These are phyloP conservation scores for Pristionchus japonicus DNA, from an alignment of 2,888 invertebrate species.

Conservation along the genomic window DNA sequence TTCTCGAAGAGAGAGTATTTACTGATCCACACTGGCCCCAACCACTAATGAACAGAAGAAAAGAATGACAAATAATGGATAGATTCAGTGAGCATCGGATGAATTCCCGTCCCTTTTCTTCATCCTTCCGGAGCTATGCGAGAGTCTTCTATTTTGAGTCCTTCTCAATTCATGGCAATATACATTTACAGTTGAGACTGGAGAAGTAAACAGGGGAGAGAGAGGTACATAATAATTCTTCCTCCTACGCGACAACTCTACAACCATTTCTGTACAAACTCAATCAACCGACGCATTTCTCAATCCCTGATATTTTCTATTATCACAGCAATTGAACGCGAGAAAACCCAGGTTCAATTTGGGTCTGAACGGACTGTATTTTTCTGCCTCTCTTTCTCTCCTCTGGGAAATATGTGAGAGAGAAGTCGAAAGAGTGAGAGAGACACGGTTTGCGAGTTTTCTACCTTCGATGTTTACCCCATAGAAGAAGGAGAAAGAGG, in stretches of 20 bases:
- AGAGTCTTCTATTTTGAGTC: background rate
- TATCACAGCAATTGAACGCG: background rate
- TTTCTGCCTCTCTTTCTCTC: constrained; percentile 8
- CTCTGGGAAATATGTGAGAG: constrained; percentile 39
- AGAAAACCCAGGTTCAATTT: constrained; percentile 2
- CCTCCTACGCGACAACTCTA: background rate
- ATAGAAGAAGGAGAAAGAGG: constrained; percentile 11
- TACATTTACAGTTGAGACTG: constrained; percentile 13
- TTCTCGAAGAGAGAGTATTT: constrained; percentile 10
- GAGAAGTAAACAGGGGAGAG: constrained; percentile 8
- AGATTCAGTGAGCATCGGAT: background rate
- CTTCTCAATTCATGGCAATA: constrained; percentile 13
- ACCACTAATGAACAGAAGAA: constrained; percentile 13
- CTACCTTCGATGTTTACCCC: constrained; percentile 39
- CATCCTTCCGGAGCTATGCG: background rate
- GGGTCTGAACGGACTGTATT: constrained; percentile 23
- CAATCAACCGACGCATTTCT: background rate
- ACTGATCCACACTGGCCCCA: background rate
- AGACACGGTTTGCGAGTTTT: constrained; percentile 13
- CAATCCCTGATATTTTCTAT: background rate
- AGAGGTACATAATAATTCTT: constrained; percentile 24
- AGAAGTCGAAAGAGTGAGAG: background rate
- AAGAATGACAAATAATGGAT: constrained; percentile 23
- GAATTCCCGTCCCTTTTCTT: too few species aligned
- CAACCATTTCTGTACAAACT: background rate